Evolutionary conservation across 2,113 vertebrate genomes (phyloP).

Genomic region (Lamprotornis superbus): DNA sequence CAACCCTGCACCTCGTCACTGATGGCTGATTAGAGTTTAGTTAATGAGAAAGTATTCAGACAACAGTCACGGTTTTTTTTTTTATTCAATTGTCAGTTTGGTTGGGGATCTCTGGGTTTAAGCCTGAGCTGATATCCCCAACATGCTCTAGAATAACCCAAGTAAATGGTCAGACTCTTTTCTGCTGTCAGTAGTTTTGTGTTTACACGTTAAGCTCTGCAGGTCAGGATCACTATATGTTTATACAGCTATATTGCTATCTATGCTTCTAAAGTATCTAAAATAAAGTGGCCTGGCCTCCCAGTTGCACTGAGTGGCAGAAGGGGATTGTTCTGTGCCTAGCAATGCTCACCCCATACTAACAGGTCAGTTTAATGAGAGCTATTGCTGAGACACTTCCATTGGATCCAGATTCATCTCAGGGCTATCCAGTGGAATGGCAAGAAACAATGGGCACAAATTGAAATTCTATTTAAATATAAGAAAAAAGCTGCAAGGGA

Average conservation of each 20-base stretch:
- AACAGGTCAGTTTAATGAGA: not conserved
- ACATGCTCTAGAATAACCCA: not conserved
- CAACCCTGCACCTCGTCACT: not conserved
- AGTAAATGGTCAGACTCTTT: not conserved
- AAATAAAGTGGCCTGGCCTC: not conserved
- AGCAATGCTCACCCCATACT: not conserved
- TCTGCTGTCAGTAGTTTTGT: not conserved
- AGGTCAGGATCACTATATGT: not conserved
- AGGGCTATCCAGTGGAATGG: not conserved
- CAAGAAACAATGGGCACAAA: not conserved
- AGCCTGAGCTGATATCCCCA: not conserved
- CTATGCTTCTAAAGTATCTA: not conserved
- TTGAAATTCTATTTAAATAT: not conserved
- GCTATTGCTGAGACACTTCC: not conserved
- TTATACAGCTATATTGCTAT: not conserved
- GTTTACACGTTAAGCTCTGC: not conserved
- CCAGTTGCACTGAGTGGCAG: not conserved
- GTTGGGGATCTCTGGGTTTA: not conserved
- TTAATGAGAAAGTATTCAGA: conserved; percentile 4
- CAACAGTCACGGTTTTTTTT: not conserved
- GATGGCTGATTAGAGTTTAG: conserved; percentile 16
- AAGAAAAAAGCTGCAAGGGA: not conserved
- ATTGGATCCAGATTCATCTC: not conserved
- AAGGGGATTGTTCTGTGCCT: not conserved
- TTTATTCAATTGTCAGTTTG: not conserved